phyloP scores from a whole-genome alignment of 2,797 vertebrate species.

The Dermochelys coriacea region DNA sequence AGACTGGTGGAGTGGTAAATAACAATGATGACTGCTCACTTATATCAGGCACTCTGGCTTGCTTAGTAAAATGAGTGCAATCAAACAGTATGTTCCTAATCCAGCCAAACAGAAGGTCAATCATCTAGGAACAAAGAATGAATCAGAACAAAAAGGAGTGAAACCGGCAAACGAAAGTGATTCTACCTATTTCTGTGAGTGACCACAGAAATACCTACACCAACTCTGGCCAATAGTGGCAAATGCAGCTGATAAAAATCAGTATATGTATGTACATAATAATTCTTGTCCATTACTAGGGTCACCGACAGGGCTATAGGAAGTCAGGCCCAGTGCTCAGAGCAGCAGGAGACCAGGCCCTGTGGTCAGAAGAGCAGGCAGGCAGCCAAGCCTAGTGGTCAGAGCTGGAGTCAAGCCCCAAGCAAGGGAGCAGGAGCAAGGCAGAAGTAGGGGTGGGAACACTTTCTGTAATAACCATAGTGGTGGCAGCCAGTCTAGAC shows the following conservation, averaged over 20 bases:
- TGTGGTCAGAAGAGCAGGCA: not conserved
- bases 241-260: not conserved
- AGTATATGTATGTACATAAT: not conserved
- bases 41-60: not conserved
- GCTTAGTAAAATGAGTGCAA: not conserved
- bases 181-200: not conserved
- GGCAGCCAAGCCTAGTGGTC: not conserved
- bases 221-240: not conserved
- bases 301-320: not conserved
- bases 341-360: not conserved
- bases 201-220: not conserved
- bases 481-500: not conserved
- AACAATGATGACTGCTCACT: not conserved
- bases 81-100: not conserved
- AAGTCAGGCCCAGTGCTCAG: not conserved
- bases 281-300: not conserved
- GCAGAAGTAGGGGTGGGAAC: no score
- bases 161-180: not conserved
- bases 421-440: not conserved
- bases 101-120: not conserved
- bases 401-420: not conserved
- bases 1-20: not conserved
- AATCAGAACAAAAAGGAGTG: not conserved
- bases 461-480: no score
- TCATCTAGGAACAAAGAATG: not conserved